Conservation (phyloP, 2,797 vertebrate species). For the Naso thynnoides region DNA sequence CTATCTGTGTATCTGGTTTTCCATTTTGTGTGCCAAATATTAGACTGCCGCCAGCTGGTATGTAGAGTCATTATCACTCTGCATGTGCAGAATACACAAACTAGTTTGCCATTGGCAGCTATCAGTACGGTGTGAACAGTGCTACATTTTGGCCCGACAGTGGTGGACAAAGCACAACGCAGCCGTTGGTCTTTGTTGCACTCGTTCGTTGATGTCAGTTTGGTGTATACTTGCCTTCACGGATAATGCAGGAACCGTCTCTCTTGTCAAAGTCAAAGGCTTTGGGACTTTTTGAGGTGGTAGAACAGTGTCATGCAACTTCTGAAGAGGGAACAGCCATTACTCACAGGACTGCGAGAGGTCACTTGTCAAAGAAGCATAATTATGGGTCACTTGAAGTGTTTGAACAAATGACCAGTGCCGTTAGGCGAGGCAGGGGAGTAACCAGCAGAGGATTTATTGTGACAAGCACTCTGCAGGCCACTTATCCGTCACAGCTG, state of each 20-base stretch:
- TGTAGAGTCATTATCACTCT: too few relatives aligned
- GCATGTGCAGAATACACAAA: too few relatives aligned
- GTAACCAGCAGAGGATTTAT: not conserved
- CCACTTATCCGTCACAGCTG: not conserved
- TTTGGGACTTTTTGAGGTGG: not conserved
- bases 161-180: too few relatives aligned
- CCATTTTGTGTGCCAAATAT: too few relatives aligned
- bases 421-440: not conserved
- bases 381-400: not conserved
- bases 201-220: too few relatives aligned
- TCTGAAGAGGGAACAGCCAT: not conserved
- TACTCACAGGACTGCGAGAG: not conserved
- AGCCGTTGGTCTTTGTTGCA: too few relatives aligned
- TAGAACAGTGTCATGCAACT: not conserved
- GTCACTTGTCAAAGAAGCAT: not conserved
- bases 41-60: too few relatives aligned
- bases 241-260: not conserved
- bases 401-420: not conserved
- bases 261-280: not conserved
- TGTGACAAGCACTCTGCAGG: not conserved
- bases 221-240: too few relatives aligned
- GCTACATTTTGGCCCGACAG: too few relatives aligned
- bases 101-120: too few relatives aligned
- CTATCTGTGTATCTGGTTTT: too few relatives aligned
- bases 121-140: too few relatives aligned